Base-by-base conservation (phyloP, 2,888 invertebrate genomes). In the Volucella inanis region DNA sequence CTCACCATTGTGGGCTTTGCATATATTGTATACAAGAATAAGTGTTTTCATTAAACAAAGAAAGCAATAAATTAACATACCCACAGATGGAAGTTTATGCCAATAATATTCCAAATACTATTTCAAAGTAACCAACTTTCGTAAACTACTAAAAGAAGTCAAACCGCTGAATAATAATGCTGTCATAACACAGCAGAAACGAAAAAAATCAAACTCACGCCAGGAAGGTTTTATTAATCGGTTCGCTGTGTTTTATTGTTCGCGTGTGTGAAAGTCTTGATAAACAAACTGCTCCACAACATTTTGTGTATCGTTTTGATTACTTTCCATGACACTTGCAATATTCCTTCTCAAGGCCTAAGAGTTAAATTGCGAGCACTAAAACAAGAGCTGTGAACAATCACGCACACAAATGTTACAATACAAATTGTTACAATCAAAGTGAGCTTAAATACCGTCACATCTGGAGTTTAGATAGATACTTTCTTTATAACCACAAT, bases 261-360 rank as follows among this genome's bases (percentile, higher is more conserved):
- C 59, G 77, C 77, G 77, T 77, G 77, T 77, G 43, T 76, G 75
- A 59, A 52, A 50, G 57, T 59, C 57, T 8, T 43, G 67, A 31
- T 59, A 75, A 67, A 75, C 65, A 75, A 75, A 67, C 59, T 67
- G 45, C 47, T 61, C 45, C 67, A 52, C 61, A 12, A 12, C 52
- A 54, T 68, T 59, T 45, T 39, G 62, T 68, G 45, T 61, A 18
- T 18, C 9, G 43, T 8, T 54, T 68, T 77, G 59, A 68, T 54
- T 54, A 62, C 70, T 54, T 43, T 47, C 14, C 47, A 9, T 43
- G 67, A 50, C 61, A 61, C 39, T 22, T 38, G 22, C 38, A 15
- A 52, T 52, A 45, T 52, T 15, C 18, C n/a, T 62, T 38, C 14
- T 14, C 10, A 12, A 14, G 18, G 12, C 61, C 54, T 62, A 55